A percentile compares a stretch with the other conserved stretches of the same genome.
Conservation (phyloP, 2,888 invertebrate species). For the Leptinotarsa tumamoca region DNA sequence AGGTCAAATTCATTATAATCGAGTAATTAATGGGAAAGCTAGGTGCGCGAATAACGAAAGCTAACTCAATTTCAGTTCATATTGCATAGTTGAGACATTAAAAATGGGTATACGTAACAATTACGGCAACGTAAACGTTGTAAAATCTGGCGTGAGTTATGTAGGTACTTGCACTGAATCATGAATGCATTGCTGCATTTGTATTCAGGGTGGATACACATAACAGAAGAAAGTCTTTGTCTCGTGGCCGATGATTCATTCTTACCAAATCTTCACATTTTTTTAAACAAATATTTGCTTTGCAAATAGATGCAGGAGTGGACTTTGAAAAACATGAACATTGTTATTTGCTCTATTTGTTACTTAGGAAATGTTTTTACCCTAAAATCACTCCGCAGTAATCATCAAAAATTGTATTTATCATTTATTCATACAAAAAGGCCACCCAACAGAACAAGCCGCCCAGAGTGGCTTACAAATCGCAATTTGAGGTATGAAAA, state of each 20-base stretch:
- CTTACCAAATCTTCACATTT: background rate
- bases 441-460: too few species aligned
- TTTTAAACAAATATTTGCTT: too few species aligned
- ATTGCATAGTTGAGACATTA: constrained; percentile 32
- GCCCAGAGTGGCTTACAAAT: too few species aligned
- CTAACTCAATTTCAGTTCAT: constrained; percentile 22
- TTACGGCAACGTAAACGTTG: constrained; percentile 21
- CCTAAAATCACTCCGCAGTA: too few species aligned
- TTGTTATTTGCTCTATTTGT: too few species aligned
- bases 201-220: constrained; percentile 9
- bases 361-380: too few species aligned
- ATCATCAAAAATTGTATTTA: too few species aligned
- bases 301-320: too few species aligned
- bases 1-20: constrained; percentile 30
- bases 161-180: constrained; percentile 4
- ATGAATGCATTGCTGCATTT: constrained; percentile 15
- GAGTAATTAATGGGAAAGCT: constrained; percentile 33
- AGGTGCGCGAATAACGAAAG: constrained; percentile 26
- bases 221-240: background rate
- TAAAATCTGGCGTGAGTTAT: constrained; percentile 25
- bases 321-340: too few species aligned
- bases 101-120: constrained; percentile 31
- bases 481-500: too few species aligned
- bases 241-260: background rate
- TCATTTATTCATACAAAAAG: too few species aligned